phyloP scores from a whole-genome alignment of 2,888 invertebrate genomes.

The Orthonevra nobilis region DNA sequence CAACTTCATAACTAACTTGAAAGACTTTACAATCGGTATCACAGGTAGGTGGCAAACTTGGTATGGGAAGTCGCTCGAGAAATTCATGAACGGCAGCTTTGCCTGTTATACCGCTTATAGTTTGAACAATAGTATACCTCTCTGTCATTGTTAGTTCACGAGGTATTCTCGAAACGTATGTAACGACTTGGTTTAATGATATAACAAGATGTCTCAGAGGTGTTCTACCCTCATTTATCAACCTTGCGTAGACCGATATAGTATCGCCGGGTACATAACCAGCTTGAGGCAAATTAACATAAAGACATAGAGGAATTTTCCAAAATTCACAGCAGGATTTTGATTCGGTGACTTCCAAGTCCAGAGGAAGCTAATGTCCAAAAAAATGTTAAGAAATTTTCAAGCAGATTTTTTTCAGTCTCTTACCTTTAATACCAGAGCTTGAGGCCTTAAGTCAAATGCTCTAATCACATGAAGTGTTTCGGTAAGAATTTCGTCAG shows the following conservation, averaged over 20 bases:
- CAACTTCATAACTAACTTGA: constrained; percentile 75
- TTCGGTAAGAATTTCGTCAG: constrained; percentile 33
- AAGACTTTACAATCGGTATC: constrained; percentile 73
- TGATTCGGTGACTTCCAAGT: constrained; percentile 71
- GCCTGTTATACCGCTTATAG: constrained; percentile 29
- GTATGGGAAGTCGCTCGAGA: constrained; percentile 49
- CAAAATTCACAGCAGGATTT: constrained; percentile 74
- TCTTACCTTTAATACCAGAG: constrained; percentile 34
- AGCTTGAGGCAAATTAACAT: constrained; percentile 73
- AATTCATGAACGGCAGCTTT: constrained; percentile 35
- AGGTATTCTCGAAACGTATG: constrained; percentile 61
- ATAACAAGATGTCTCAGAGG: constrained; percentile 72
- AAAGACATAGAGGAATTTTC: constrained; percentile 73
- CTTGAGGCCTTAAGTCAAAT: constrained; percentile 35
- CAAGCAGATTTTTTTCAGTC: not conserved
- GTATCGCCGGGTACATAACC: constrained; percentile 74
- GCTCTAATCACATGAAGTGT: constrained; percentile 32
- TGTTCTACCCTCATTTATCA: constrained; percentile 73
- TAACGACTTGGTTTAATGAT: constrained; percentile 73
- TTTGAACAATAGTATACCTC: constrained; percentile 32
- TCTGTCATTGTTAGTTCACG: constrained; percentile 22
- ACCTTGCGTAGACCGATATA: constrained; percentile 74
- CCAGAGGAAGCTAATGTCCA: constrained; percentile 39
- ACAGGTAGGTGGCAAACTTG: constrained; percentile 71
- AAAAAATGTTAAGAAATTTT: not conserved